A percentile compares a stretch with the other conserved stretches of the same genome.
These are phyloP conservation scores for Noctua pronuba DNA, from an alignment of 2,888 invertebrate species.

Conservation along the genomic window DNA sequence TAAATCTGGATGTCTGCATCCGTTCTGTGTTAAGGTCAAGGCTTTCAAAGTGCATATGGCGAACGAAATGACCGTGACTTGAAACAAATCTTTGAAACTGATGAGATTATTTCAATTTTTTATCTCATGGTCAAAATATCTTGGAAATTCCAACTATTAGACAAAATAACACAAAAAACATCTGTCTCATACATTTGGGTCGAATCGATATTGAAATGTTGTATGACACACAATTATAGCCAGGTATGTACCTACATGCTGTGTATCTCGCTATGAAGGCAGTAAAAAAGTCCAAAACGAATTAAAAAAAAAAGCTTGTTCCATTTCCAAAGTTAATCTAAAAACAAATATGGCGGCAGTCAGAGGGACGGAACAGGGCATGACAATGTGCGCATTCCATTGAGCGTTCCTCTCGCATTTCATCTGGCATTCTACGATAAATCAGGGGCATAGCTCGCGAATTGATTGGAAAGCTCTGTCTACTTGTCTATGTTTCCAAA, in stretches of 20 bases:
- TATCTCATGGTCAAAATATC: background rate
- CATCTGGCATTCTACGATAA: slow-evolving; percentile 62
- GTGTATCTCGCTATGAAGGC: too few relatives aligned
- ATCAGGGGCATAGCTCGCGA: slow-evolving; percentile 53
- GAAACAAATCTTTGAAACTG: background rate
- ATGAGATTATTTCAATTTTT: background rate
- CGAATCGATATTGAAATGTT: background rate
- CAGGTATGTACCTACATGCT: too few relatives aligned
- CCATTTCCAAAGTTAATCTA: slow-evolving; percentile 36
- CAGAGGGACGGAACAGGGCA: slow-evolving; percentile 12
- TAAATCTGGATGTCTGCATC: slow-evolving; percentile 2
- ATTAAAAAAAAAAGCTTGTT: slow-evolving; percentile 11
- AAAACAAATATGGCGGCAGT: slow-evolving; percentile 43
- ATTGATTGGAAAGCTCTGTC: slow-evolving; percentile 52
- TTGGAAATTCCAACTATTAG: background rate
- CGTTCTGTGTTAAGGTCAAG: background rate
- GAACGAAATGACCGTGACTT: background rate
- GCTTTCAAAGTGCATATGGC: background rate
- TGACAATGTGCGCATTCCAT: slow-evolving; percentile 56
- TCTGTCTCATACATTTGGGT: background rate
- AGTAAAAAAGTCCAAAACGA: background rate
- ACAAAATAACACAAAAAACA: background rate
- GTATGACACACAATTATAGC: background rate
- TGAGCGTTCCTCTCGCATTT: slow-evolving; percentile 50
- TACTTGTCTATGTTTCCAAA: slow-evolving; percentile 38